Evolutionary conservation across 2,113 vertebrate species (phyloP), one percentile per base, ranked within the genome.

Genomic region (Atherinomorus stipes): DNA sequence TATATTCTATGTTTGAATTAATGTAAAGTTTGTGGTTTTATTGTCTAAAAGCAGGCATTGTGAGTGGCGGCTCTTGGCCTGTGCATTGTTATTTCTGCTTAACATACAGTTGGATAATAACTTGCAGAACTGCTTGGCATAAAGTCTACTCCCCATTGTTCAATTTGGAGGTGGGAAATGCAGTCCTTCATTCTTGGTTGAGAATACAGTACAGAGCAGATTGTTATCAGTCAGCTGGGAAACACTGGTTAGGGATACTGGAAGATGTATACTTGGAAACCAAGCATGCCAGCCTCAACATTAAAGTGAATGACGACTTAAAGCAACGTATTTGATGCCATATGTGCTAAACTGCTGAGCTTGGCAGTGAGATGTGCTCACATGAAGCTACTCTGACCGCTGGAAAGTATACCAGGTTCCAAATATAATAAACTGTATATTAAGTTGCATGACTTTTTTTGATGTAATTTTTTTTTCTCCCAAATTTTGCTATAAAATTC

Each of bases 281-380:
- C 53, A 2, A 58, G 74, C 76, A 70, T 31, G 68, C 57, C 74
- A 68, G 77, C 80, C 53, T 71, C 64, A 61, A 19, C 80, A 85
- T 81, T 80, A 87, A 88, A 78, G 88, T 78, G 82, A 88, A 80
- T 79, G 82, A 84, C 85, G 84, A 82, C 86, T 88, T 84, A 74
- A 68, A 85, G 80, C 70, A 78, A 73, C 77, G 71, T 74, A 82
- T 77, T 76, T 87, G 86, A 87, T 84, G 78, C 86, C 83, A 85
- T 85, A 84, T 88, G 82, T 74, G 85, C 87, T 68, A 81, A 72
- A 73, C 52, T 75, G 70, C 83, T 77, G 62, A 69, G 64, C 23
- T 68, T 62, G 69, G 66, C 61, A 28, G 60, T 22, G 50, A 71
- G 71, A 80, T 62, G 54, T 58, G 62, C 66, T 66, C 42, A 21